Evolutionary conservation across 2,113 vertebrate species (phyloP).

Genomic region (Lepus americanus): DNA sequence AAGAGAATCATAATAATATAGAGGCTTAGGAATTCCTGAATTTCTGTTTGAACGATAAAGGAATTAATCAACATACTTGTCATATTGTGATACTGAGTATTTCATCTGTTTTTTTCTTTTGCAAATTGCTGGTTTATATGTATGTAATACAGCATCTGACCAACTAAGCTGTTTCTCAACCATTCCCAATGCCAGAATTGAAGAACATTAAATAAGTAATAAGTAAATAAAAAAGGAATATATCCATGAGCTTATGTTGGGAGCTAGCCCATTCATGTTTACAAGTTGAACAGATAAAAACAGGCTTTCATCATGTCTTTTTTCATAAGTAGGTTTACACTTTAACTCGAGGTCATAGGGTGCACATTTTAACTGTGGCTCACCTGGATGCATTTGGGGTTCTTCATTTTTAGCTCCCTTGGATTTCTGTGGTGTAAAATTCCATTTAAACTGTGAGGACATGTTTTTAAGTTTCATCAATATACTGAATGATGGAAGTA

Average conservation of each 20-base stretch:
- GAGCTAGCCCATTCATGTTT: conserved; percentile 2
- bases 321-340: not conserved
- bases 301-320: not conserved
- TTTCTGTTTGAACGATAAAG: conserved; percentile 52
- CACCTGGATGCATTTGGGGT: not conserved
- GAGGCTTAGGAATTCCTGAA: conserved; percentile 12
- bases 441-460: not conserved
- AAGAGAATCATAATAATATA: not conserved
- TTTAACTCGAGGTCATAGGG: not conserved
- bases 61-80: not conserved
- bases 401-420: not conserved
- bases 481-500: not conserved
- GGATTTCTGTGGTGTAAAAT: conserved; percentile 2
- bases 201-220: not conserved
- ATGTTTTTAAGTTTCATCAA: conserved; percentile 11
- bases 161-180: not conserved
- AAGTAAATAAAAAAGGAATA: not conserved
- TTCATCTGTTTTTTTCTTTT: not conserved
- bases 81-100: not conserved
- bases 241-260: conserved; percentile 6
- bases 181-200: not conserved
- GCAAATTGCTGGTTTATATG: conserved; percentile 14
- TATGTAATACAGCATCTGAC: not conserved
- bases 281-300: not conserved
- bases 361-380: not conserved